Evolutionary conservation across 2,888 invertebrate species (phyloP).

Genomic region (Agrotis exclamationis): DNA sequence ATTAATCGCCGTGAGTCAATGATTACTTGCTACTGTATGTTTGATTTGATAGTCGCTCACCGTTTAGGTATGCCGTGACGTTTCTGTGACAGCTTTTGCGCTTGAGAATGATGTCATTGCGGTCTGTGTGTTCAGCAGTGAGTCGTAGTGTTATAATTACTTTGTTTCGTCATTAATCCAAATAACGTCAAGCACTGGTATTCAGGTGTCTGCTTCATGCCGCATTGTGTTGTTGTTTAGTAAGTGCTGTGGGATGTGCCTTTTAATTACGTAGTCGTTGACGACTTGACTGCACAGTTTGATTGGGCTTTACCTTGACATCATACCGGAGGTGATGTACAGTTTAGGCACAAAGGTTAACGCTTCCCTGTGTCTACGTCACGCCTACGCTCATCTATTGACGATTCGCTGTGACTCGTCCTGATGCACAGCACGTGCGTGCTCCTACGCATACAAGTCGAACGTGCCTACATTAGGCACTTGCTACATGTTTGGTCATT

Average conservation of each 20-base stretch:
- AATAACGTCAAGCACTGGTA: constrained; percentile 52
- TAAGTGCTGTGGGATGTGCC: constrained; percentile 39
- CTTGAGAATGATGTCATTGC: constrained; percentile 81
- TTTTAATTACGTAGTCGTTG: constrained; percentile 44
- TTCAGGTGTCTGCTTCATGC: constrained; percentile 45
- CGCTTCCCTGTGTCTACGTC: constrained; percentile 78
- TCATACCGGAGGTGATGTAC: constrained; percentile 64
- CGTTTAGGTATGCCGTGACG: constrained; percentile 80
- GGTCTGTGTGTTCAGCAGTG: constrained; percentile 67
- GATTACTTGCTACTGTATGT: constrained; percentile 61
- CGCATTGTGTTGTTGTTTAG: constrained; percentile 47
- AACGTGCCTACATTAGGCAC: constrained; percentile 64
- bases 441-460: constrained; percentile 75
- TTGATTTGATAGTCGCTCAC: constrained; percentile 74
- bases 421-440: constrained; percentile 80
- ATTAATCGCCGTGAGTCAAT: constrained; percentile 66
- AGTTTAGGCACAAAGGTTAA: constrained; percentile 74
- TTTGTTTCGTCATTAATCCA: constrained; percentile 60
- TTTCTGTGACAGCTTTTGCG: constrained; percentile 68
- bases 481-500: constrained; percentile 65
- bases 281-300: constrained; percentile 43
- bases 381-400: constrained; percentile 77
- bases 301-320: constrained; percentile 60
- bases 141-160: constrained; percentile 50
- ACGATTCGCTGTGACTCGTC: constrained; percentile 75